Evolutionary conservation across 2,888 invertebrate genomes (phyloP).

Genomic region (Deroplatys truncata): DNA sequence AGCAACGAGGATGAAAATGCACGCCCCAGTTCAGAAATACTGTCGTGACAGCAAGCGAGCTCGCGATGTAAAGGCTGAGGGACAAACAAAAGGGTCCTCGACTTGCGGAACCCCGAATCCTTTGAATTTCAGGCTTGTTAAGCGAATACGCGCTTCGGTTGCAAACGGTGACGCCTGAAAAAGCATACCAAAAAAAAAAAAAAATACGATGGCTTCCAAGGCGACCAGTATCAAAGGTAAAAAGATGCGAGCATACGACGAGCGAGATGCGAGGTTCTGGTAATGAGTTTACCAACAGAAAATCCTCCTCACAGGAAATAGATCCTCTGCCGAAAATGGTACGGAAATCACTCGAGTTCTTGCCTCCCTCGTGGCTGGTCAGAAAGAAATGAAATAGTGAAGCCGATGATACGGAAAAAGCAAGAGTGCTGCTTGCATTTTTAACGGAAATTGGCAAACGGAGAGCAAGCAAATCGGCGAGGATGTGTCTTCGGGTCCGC

Average conservation of each 20-base stretch:
- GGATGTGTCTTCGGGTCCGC: too few relatives aligned
- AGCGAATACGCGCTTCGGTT: background rate
- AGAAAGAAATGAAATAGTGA: background rate
- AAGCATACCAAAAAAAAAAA: background rate
- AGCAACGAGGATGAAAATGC: too few relatives aligned
- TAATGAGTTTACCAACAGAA: background rate
- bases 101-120: background rate
- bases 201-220: background rate
- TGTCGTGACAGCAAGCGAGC: too few relatives aligned
- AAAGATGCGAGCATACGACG: background rate
- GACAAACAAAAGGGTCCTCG: background rate
- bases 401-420: background rate
- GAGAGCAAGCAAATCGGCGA: background rate
- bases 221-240: background rate
- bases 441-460: background rate
- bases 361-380: background rate
- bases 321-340: background rate
- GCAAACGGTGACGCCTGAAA: background rate
- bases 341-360: background rate
- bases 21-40: too few relatives aligned
- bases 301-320: background rate
- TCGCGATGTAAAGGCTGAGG: background rate
- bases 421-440: background rate
- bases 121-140: background rate
- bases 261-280: background rate